Percentiles rank a stretch among this genome's conserved stretches.
Conservation (phyloP, 1,140 invertebrate species). For the Polypedilum pembai region DNA sequence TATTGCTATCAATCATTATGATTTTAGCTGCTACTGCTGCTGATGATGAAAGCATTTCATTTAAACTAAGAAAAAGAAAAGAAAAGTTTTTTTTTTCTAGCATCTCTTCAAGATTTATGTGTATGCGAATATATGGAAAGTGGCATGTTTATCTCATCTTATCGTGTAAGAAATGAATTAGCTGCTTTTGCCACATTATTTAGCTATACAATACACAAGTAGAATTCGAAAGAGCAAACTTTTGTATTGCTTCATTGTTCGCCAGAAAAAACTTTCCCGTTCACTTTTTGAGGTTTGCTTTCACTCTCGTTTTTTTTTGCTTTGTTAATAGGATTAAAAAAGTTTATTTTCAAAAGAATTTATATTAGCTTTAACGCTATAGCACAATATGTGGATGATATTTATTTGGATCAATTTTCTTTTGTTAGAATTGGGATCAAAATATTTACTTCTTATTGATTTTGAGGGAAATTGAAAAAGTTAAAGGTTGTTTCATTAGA, state of each 20-base stretch:
- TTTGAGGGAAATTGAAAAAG: too few species aligned
- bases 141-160: slow-evolving; percentile 4
- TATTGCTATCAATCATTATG: slow-evolving; percentile 1
- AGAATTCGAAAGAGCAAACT: background rate
- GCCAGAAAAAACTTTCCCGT: background rate
- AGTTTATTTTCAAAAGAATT: too few species aligned
- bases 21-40: background rate
- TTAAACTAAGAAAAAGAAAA: background rate
- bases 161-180: slow-evolving; percentile 18
- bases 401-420: too few species aligned
- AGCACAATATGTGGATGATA: too few species aligned
- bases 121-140: background rate
- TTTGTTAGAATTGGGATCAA: too few species aligned
- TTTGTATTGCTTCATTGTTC: background rate
- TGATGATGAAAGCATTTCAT: slow-evolving; percentile 17
- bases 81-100: background rate
- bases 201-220: background rate
- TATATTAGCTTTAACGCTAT: too few species aligned
- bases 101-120: background rate
- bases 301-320: too few species aligned
- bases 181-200: slow-evolving; percentile 16
- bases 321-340: background rate
- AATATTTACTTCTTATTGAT: too few species aligned
- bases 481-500: too few species aligned
- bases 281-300: background rate